Base-by-base conservation (phyloP, 2,888 invertebrate genomes). In the Microctonus aethiopoides region DNA sequence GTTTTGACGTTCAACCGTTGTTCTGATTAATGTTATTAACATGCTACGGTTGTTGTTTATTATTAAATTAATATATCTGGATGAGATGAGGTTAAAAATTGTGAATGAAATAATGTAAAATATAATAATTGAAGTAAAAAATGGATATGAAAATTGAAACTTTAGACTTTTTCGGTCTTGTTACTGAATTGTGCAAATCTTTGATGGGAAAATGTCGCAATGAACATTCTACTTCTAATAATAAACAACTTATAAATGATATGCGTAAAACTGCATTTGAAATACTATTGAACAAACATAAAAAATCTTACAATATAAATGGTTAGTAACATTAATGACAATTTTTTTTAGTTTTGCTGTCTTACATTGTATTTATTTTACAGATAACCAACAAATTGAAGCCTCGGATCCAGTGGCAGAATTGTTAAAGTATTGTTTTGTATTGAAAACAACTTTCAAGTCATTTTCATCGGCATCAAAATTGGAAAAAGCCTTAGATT, bases 271-370 rank as follows among this genome's bases (percentile, higher is more conserved):
- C 72, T 67, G 81, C 84, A 24, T 86, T 81, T 39, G 86, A 81
- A 71, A 84, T 86, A 75, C 74, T 86, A 29, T 72, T 86, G 16
- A 84, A 83, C 10, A 86, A 83, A 72, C 61, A 61, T 75, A 76
- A 11, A 16, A 10, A 39, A 72, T 26, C 63, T 34, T 56, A 26
- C 20, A 66, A 73, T 54, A 72, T 76, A 62, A 54, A 66, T 7
- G 57, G 76, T 74, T 68, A 72, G 76, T 72, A 59, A 13, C n/a
- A 57, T 41, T 62, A 7, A 54, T 41, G 20, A 57, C 3, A 26
- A 68, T 60, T 11, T 66, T 62, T 56, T 29, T 26, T 22, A 20
- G 20, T 39, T 67, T 52, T 34, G 51, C 7, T 0, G 29, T 39
- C 51, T 22, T 72, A 7, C 24, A 54, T 67, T 67, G 11, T 36